Percentiles rank a stretch among this genome's conserved stretches.
phyloP scores from a whole-genome alignment of 2,888 invertebrate genomes.

The Standfussiana lucernea region DNA sequence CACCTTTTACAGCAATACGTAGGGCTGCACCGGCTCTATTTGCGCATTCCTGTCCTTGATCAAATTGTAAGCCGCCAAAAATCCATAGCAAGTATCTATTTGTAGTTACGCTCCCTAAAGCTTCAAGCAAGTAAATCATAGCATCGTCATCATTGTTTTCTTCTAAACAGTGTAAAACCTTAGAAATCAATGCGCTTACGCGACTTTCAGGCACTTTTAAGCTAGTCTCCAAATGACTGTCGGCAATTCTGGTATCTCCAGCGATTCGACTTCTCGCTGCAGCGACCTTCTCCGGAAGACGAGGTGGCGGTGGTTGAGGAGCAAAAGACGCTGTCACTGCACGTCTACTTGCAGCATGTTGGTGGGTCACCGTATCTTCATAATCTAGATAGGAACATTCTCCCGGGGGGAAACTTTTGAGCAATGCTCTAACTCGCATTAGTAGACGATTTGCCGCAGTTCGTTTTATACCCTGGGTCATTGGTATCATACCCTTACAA shows the following conservation, averaged over 20 bases:
- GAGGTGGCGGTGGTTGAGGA: slow-evolving; percentile 79
- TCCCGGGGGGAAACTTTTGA: slow-evolving; percentile 83
- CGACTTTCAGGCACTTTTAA: slow-evolving; percentile 73
- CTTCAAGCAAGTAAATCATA: slow-evolving; percentile 76
- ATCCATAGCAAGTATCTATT: slow-evolving; percentile 85
- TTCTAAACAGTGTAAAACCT: slow-evolving; percentile 82
- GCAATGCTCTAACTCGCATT: slow-evolving; percentile 81
- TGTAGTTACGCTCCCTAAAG: slow-evolving; percentile 74
- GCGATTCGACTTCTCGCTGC: slow-evolving; percentile 80
- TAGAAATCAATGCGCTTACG: slow-evolving; percentile 79
- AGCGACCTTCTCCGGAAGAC: slow-evolving; percentile 71
- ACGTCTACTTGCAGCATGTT: slow-evolving; percentile 83
- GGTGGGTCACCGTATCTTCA: slow-evolving; percentile 84
- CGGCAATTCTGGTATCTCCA: slow-evolving; percentile 79
- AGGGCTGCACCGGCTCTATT: slow-evolving; percentile 80
- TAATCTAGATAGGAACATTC: slow-evolving; percentile 80
- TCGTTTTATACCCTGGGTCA: slow-evolving; percentile 85
- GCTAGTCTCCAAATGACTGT: slow-evolving; percentile 74
- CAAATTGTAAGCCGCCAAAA: slow-evolving; percentile 81
- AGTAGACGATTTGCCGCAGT: slow-evolving; percentile 86
- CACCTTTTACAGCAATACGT: slow-evolving; percentile 83
- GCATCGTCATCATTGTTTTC: slow-evolving; percentile 76
- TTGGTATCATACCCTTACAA: slow-evolving; percentile 79
- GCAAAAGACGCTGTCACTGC: slow-evolving; percentile 86
- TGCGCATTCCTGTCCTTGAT: slow-evolving; percentile 72